Conservation (phyloP, 2,888 invertebrate species). For the Drosophila neotestacea region DNA sequence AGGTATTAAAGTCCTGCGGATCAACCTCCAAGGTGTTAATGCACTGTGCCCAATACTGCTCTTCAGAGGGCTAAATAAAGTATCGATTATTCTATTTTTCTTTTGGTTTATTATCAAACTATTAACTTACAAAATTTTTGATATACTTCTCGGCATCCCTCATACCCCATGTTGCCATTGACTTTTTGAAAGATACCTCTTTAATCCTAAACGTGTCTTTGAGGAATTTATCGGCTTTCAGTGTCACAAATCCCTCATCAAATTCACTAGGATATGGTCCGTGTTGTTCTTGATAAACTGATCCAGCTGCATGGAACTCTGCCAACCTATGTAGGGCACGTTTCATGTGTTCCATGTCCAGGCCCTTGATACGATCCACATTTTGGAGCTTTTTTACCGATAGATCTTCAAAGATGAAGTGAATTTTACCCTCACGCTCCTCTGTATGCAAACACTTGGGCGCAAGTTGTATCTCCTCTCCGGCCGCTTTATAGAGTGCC, state of each 20-base stretch:
- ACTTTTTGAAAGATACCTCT: conserved; percentile 46
- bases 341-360: conserved; percentile 77
- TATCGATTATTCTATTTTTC: background rate
- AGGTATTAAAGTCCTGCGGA: conserved; percentile 69
- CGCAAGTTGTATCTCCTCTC: conserved; percentile 70
- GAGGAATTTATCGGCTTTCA: conserved; percentile 5
- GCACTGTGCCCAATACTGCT: conserved; percentile 64
- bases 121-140: conserved; percentile 62
- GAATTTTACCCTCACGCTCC: conserved; percentile 52
- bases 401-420: conserved; percentile 82
- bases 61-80: conserved; percentile 57
- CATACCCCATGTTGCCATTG: conserved; percentile 73
- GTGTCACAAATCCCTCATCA: conserved; percentile 57
- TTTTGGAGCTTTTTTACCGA: conserved; percentile 62
- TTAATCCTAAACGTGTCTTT: conserved; percentile 20
- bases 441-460: conserved; percentile 77
- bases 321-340: conserved; percentile 74
- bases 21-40: conserved; percentile 40
- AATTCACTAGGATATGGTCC: conserved; percentile 68
- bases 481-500: conserved; percentile 69
- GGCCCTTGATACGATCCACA: conserved; percentile 75
- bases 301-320: conserved; percentile 83
- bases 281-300: conserved; percentile 72
- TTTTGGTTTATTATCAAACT: background rate
- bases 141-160: conserved; percentile 66